A percentile compares a stretch with the other conserved stretches of the same genome.
phyloP scores from a whole-genome alignment of 64 coral and sea anemone genomes.

The Dendronephthya gigantea region DNA sequence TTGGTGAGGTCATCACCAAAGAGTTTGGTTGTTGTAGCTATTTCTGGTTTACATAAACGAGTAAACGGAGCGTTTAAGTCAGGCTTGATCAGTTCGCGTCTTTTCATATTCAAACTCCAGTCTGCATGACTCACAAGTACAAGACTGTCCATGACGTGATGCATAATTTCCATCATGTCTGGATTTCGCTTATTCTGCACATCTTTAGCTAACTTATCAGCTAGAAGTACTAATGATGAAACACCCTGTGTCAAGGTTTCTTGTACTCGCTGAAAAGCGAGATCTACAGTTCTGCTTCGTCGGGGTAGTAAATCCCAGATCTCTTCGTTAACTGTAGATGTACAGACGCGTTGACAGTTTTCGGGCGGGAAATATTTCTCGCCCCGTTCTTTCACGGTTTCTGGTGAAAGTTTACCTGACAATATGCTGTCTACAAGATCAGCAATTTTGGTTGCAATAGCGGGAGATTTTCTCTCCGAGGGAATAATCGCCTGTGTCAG shows the following conservation, averaged over 20 bases:
- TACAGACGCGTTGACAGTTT: no score
- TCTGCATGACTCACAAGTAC: not conserved
- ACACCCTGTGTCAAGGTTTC: no score
- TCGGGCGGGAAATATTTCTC: constrained; percentile 21
- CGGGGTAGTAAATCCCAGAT: constrained; percentile 31
- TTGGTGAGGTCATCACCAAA: no score
- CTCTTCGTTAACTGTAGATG: constrained; percentile 38
- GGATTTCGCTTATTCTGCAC: not conserved
- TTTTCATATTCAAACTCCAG: not conserved
- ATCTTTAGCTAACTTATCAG: constrained; percentile 11
- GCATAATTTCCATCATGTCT: not conserved
- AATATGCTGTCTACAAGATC: no score
- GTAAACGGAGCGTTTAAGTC: not conserved
- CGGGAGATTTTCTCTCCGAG: no score
- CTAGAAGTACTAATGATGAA: not conserved
- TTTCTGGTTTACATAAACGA: not conserved
- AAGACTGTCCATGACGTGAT: no score
- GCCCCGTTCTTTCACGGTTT: constrained; percentile 9
- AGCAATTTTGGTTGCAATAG: no score
- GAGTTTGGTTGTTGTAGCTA: no score
- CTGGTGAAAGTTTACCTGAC: no score
- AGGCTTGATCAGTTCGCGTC: constrained; percentile 16
- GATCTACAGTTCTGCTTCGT: not conserved
- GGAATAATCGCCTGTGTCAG: no score
- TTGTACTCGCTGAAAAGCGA: no score